Evolutionary conservation across 2,113 vertebrate genomes (phyloP).

Genomic region (Sturnus vulgaris): DNA sequence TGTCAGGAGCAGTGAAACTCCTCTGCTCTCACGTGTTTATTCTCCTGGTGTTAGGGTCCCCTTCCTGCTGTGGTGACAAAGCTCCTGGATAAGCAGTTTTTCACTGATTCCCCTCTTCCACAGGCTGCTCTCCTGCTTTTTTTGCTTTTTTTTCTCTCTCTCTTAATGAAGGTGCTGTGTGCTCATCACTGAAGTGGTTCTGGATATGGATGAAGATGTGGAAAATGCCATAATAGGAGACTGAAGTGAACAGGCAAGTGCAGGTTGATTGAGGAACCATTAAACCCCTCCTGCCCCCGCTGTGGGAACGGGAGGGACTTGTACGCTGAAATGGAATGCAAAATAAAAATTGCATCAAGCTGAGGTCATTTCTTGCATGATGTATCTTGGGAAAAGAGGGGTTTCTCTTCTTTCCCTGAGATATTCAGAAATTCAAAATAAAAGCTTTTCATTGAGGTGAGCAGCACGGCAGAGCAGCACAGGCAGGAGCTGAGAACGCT

Average conservation of each 20-base stretch:
- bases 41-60: background rate
- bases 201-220: constrained; percentile 4
- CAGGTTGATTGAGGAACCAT: background rate
- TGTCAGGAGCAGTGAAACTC: background rate
- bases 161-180: constrained; percentile 14
- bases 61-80: background rate
- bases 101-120: background rate
- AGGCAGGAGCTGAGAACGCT: fast-evolving
- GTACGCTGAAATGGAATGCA: constrained; percentile 41
- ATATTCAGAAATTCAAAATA: constrained; percentile 28
- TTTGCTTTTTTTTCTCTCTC: background rate
- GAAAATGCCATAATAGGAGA: background rate
- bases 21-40: background rate
- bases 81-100: background rate
- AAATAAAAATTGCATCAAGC: constrained; percentile 40
- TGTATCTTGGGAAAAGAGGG: constrained; percentile 22
- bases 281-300: background rate
- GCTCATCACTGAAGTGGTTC: background rate
- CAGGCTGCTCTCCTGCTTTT: background rate
- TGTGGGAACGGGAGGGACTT: background rate
- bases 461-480: background rate
- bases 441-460: constrained; percentile 6
- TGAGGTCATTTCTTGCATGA: constrained; percentile 50
- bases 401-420: constrained; percentile 3
- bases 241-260: background rate